Evolutionary conservation across 2,888 invertebrate genomes (phyloP), one percentile per base, ranked within the genome.

Genomic region (Drosophila quinaria): DNA sequence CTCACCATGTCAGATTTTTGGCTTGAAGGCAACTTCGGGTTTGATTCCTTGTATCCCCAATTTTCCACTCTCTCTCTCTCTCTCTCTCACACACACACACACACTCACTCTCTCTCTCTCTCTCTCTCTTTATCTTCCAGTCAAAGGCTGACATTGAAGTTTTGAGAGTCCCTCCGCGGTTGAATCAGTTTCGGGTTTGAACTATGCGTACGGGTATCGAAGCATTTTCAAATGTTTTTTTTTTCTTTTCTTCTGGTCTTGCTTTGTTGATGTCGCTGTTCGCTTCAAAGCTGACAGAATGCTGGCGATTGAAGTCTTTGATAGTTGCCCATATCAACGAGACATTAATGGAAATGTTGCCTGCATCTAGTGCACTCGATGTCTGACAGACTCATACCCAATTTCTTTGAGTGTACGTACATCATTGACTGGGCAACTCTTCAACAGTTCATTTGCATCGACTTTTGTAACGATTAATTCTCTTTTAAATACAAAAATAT

Each of bases 311-410:
- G 52, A 22, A 44, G 54, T 60, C 60, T 60, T 46, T 60, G 60
- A 47, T 22, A 60, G 42, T 25, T 42, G 35, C 25, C 37, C 50
- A 39, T 37, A 39, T 56, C 41, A 58, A n/a, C 15, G 58, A 66
- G 47, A 59, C 51, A 56, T 71, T 75, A 71, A 75, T 75, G 75
- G 71, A 66, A 75, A 64, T 70, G 66, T 59, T 58, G 41, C 39
- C 10, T 55, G 63, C 60, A 66, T 10, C 58, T 50, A 49, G 49
- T 41, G 31, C 55, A 49, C 22, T 17, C 54, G 22, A 29, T 50
- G 35, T 4, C 46, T 25, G 22, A 19, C 42, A 42, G 31, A 42
- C 5, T 31, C 31, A 25, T 31, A 5, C 9, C 17, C 41, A 29
- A n/a, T 17, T 17, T n/a, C 51, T 35, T 1, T 33, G 33, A 13